Percentiles rank a stretch among this genome's conserved stretches.
Evolutionary conservation across 2,888 invertebrate genomes (phyloP).

Genomic region (Ditylenchus weischeri): DNA sequence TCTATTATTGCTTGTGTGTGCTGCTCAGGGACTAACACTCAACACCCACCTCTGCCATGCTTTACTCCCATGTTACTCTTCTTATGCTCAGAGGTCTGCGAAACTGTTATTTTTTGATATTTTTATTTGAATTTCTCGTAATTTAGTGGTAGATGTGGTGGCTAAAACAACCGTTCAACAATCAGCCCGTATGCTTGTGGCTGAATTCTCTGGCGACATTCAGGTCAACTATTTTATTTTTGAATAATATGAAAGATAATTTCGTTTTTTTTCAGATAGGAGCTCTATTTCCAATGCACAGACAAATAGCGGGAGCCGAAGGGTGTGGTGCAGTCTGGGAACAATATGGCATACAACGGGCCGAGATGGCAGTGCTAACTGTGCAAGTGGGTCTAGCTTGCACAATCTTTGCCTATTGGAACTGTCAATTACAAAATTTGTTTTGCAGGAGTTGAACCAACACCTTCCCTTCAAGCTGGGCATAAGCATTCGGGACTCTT

Average conservation of each 20-base stretch:
- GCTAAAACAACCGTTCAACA: slow-evolving; percentile 57
- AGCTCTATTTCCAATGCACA: slow-evolving; percentile 57
- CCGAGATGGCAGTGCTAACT: slow-evolving; percentile 59
- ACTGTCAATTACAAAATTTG: no score
- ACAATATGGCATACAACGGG: slow-evolving; percentile 74
- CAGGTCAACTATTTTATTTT: slow-evolving; percentile 35
- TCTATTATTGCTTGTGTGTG: no score
- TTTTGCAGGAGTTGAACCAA: slow-evolving; percentile 67
- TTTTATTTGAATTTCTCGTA: not conserved
- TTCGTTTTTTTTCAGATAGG: slow-evolving; percentile 47
- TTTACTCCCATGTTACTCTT: slow-evolving; percentile 55
- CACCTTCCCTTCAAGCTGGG: slow-evolving; percentile 67
- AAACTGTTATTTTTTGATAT: no score
- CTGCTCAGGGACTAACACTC: no score
- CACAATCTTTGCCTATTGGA: no score
- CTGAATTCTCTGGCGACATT: slow-evolving; percentile 56
- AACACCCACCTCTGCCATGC: slow-evolving; percentile 22
- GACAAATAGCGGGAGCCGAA: slow-evolving; percentile 64
- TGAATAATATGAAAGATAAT: no score
- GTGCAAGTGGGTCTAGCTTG: slow-evolving; percentile 57
- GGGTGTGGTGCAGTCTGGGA: slow-evolving; percentile 67
- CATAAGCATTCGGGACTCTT: slow-evolving; percentile 67
- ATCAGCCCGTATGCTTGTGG: slow-evolving; percentile 55
- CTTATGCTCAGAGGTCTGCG: slow-evolving; percentile 44
- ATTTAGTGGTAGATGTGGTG: slow-evolving; percentile 51